These are phyloP conservation scores for Danio choprae DNA, from an alignment of 2,797 vertebrate genomes.

Conservation along the genomic window DNA sequence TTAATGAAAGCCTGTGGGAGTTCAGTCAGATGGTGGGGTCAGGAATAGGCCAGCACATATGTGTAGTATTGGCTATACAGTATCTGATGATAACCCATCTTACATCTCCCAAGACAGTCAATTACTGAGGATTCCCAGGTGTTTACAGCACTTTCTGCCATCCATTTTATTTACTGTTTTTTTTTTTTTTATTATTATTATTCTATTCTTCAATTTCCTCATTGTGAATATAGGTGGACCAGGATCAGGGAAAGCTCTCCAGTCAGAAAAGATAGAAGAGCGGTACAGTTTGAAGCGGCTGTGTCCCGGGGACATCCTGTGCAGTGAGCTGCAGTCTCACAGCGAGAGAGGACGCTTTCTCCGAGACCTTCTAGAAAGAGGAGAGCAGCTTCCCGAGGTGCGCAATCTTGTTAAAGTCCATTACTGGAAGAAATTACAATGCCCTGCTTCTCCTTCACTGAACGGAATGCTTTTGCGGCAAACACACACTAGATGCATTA, in stretches of 20 bases:
- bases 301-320: constrained; percentile 81
- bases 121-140: constrained; percentile 10
- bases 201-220: constrained; percentile 28
- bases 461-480: constrained; percentile 16
- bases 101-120: constrained; percentile 31
- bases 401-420: constrained; percentile 38
- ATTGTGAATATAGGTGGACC: constrained; percentile 81
- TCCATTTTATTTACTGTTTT: background rate
- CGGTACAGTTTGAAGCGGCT: constrained; percentile 84
- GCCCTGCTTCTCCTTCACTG: background rate
- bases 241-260: constrained; percentile 89
- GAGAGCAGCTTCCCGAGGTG: constrained; percentile 85
- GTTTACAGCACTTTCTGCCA: constrained; percentile 3
- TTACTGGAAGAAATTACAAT: background rate
- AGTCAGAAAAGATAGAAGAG: constrained; percentile 86
- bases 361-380: constrained; percentile 83
- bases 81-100: constrained; percentile 8
- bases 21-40: constrained; percentile 6
- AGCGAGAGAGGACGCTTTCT: constrained; percentile 86
- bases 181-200: no score
- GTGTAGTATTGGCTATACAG: background rate
- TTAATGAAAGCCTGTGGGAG: constrained; percentile 31
- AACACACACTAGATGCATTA: background rate
- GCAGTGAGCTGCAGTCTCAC: constrained; percentile 79
- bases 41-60: background rate